Percentiles rank a stretch among this genome's conserved stretches.
phyloP scores from a whole-genome alignment of 1,140 invertebrate species.

The Calliphora vicina region DNA sequence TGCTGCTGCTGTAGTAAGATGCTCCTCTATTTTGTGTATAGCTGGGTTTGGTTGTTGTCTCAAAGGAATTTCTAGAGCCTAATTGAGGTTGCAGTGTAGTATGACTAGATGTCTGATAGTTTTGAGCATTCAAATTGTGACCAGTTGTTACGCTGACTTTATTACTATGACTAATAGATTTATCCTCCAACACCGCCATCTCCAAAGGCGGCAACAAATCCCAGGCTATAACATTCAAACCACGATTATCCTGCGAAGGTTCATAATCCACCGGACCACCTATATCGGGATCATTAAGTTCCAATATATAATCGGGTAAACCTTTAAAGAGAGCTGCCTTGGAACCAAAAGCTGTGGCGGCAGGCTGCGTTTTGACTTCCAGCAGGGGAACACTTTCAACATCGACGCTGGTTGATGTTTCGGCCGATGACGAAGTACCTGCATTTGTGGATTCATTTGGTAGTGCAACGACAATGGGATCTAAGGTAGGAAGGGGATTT shows the following conservation, averaged over 20 bases:
- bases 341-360: background rate
- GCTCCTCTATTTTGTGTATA: background rate
- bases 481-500: slow-evolving; percentile 58
- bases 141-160: background rate
- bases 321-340: slow-evolving; percentile 31
- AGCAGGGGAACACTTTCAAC: slow-evolving; percentile 54
- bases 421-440: slow-evolving; percentile 40
- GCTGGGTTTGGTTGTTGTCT: background rate
- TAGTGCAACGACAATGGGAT: slow-evolving; percentile 58
- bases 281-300: slow-evolving; percentile 54
- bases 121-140: slow-evolving; percentile 10
- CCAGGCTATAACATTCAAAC: slow-evolving; percentile 58
- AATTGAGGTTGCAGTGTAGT: background rate
- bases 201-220: slow-evolving; percentile 54
- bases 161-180: background rate
- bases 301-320: slow-evolving; percentile 52
- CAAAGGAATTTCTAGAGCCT: background rate
- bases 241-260: slow-evolving; percentile 45
- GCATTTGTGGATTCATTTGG: slow-evolving; percentile 39
- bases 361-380: slow-evolving; percentile 36
- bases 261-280: slow-evolving; percentile 53
- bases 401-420: slow-evolving; percentile 47
- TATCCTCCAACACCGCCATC: slow-evolving; percentile 39
- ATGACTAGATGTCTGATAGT: background rate
- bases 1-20: background rate